Base-by-base conservation (phyloP, 2,797 vertebrate species). In the Geotrypetes seraphini region DNA sequence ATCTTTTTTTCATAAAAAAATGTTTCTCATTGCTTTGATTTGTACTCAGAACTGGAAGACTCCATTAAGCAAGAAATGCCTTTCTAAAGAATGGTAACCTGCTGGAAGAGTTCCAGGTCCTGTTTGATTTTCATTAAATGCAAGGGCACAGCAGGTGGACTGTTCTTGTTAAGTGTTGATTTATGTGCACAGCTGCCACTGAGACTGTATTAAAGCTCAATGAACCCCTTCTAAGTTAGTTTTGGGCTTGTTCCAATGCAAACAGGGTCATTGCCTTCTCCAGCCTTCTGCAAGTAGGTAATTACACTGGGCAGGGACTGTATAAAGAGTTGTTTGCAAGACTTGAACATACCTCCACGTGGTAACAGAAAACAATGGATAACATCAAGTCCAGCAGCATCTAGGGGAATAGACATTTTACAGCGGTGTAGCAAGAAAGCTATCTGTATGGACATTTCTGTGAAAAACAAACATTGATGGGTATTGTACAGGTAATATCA, bases 161-260 rank as follows among this genome's bases (percentile, higher is more conserved):
- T 64, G 53, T 40, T 62, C 66, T 73, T 66, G 63, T 74, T 71
- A 69, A 51, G 50, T 37, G 11, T 2, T 69, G 66, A 72, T 67
- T 76, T 72, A 76, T 66, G 58, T 47, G 37, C 53, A 2, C 61
- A 39, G 59, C 59, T 52, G 64, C 53, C 29, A 19, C 66, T 59
- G 67, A 67, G 63, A 66, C 67, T 63, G 66, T 64, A 67, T 64
- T 54, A 66, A 52, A 67, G 64, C 65, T 67, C 69, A 72, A 67
- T 58, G 57, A 64, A 64, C 55, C 66, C 58, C 57, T 67, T 53
- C 61, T n/a, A 65, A 64, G 69, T 60, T 64, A 70, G 64, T 64
- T 70, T 69, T 61, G 63, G 59, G 63, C 58, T 55, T 20, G 47
- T 45, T 58, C 68, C 69, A 72, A 57, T 2, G 29, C 46, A 72